These are phyloP conservation scores for Gymnoscelis rufifasciata DNA, from an alignment of 2,888 invertebrate species.

Conservation along the genomic window DNA sequence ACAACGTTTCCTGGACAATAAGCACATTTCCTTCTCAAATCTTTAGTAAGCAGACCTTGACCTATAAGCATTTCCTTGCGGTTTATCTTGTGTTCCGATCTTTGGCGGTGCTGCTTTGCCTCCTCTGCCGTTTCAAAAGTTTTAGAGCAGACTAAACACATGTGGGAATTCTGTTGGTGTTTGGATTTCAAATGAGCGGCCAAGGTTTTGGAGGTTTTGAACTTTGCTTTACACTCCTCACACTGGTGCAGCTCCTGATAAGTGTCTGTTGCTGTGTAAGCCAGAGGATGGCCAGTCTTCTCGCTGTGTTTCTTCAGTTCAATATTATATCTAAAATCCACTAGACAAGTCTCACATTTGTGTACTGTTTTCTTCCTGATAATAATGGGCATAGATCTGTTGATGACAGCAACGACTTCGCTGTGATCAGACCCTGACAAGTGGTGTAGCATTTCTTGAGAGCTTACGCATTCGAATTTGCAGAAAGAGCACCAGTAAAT, in stretches of 20 bases:
- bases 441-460: constrained; percentile 83
- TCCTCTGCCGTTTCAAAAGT: constrained; percentile 80
- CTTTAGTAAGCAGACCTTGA: constrained; percentile 54
- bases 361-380: constrained; percentile 83
- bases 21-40: constrained; percentile 76
- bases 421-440: constrained; percentile 82
- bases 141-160: constrained; percentile 83
- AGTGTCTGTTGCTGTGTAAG: constrained; percentile 79
- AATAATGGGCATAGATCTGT: constrained; percentile 88
- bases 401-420: constrained; percentile 86
- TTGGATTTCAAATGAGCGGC: constrained; percentile 82
- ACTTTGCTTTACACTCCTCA: constrained; percentile 76
- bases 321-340: constrained; percentile 86
- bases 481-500: constrained; percentile 87
- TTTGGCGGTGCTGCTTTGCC: constrained; percentile 83
- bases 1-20: constrained; percentile 74
- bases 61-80: constrained; percentile 63
- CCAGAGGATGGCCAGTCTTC: constrained; percentile 68
- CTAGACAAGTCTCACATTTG: constrained; percentile 82
- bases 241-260: constrained; percentile 84
- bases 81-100: constrained; percentile 81
- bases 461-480: constrained; percentile 82
- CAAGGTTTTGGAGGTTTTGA: constrained; percentile 81
- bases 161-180: constrained; percentile 80
- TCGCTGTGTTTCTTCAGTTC: constrained; percentile 83